Evolutionary conservation across 2,797 vertebrate genomes (phyloP).

Genomic region (Brachyrhaphis roseni): DNA sequence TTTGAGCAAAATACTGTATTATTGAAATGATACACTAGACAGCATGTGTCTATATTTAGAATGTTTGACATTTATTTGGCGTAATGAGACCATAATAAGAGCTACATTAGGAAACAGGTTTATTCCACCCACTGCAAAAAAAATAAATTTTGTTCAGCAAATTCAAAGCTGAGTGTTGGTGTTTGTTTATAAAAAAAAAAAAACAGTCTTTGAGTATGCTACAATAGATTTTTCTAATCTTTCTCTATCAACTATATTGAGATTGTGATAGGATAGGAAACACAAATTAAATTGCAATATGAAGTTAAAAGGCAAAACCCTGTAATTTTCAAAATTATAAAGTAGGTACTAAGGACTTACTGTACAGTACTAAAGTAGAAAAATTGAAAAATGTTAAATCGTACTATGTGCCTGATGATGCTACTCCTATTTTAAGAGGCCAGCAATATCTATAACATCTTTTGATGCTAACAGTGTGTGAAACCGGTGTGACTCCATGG

Average conservation of each 20-base stretch:
- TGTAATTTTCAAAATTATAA: too few relatives aligned
- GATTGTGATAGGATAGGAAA: neutral
- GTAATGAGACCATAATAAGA: conserved; percentile 20
- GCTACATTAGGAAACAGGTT: conserved; percentile 30
- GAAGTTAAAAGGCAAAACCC: too few relatives aligned
- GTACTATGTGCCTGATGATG: too few relatives aligned
- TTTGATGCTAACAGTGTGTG: neutral
- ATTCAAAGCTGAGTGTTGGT: conserved; percentile 22
- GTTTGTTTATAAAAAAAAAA: neutral
- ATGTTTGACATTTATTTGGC: conserved; percentile 39
- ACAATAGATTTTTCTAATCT: neutral
- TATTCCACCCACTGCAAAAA: conserved; percentile 33
- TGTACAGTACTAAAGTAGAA: too few relatives aligned
- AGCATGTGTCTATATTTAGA: conserved; percentile 54
- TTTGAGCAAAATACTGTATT: conserved; percentile 45
- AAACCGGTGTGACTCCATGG: neutral
- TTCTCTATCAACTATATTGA: neutral
- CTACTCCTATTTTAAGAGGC: too few relatives aligned
- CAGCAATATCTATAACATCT: neutral
- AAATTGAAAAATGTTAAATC: too few relatives aligned
- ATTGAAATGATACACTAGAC: conserved; percentile 20
- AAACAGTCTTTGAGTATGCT: neutral
- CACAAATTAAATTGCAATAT: neutral
- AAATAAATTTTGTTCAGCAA: conserved; percentile 62
- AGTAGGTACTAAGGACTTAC: too few relatives aligned